These are phyloP conservation scores for Leucophenga maculata DNA, from an alignment of 2,888 invertebrate genomes.

Conservation along the genomic window DNA sequence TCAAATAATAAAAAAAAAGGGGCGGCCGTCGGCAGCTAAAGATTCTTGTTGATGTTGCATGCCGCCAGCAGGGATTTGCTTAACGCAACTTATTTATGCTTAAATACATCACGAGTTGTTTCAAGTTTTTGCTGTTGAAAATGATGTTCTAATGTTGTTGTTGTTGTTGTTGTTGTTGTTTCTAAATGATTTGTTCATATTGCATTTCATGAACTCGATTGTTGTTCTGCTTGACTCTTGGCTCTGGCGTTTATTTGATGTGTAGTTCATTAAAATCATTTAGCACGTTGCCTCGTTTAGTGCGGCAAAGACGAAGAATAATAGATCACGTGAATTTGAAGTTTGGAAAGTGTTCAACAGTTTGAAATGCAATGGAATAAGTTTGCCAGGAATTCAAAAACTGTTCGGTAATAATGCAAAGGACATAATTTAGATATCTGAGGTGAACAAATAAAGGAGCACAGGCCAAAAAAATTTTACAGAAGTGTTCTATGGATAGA, in stretches of 20 bases:
- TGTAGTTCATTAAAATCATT: conserved; percentile 29
- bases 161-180: too few relatives aligned
- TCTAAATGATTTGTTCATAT: not conserved
- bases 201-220: conserved; percentile 9
- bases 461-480: too few relatives aligned
- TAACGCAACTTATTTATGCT: conserved; percentile 13
- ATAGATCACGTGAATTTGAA: too few relatives aligned
- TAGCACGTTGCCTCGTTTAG: conserved; percentile 21
- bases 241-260: not conserved
- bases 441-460: too few relatives aligned
- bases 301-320: not conserved
- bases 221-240: not conserved
- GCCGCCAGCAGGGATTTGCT: conserved; percentile 22
- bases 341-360: too few relatives aligned
- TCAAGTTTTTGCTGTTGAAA: too few relatives aligned
- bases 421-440: too few relatives aligned
- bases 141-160: too few relatives aligned
- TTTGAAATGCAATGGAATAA: too few relatives aligned
- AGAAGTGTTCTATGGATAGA: too few relatives aligned
- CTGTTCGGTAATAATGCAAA: too few relatives aligned
- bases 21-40: not conserved
- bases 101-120: not conserved
- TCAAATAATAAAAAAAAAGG: not conserved
- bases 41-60: conserved; percentile 18
- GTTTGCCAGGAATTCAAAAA: too few relatives aligned